Evolutionary conservation across 1,140 invertebrate species (phyloP).

Genomic region (Adoxophyes honmai): DNA sequence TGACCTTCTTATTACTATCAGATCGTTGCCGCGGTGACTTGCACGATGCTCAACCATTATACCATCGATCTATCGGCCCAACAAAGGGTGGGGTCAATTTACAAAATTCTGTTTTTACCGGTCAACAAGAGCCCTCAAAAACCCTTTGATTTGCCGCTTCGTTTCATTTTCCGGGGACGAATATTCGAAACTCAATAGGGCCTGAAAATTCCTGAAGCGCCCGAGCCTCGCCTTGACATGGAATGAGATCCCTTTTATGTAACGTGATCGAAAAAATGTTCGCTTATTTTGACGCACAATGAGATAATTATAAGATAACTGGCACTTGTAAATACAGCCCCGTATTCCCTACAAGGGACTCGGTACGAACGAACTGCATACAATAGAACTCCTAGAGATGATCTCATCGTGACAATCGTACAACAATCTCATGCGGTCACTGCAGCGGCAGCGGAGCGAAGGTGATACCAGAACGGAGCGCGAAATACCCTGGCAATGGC

Average conservation of each 20-base stretch:
- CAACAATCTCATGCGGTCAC: neutral
- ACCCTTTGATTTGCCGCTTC: conserved; percentile 71
- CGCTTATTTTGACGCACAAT: conserved; percentile 1
- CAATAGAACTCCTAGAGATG: neutral
- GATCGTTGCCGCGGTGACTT: too few relatives aligned
- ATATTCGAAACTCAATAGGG: conserved; percentile 49
- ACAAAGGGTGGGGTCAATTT: conserved; percentile 35
- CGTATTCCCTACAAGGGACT: too few relatives aligned
- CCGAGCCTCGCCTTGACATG: conserved; percentile 18
- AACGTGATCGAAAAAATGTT: conserved; percentile 5
- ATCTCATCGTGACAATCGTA: neutral
- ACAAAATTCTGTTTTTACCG: conserved; percentile 50
- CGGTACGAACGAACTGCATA: too few relatives aligned
- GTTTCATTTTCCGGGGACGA: conserved; percentile 60
- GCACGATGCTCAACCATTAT: neutral
- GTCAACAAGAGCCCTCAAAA: conserved; percentile 57
- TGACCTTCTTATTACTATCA: too few relatives aligned
- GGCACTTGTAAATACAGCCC: too few relatives aligned
- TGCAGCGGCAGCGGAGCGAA: neutral
- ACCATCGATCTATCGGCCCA: neutral
- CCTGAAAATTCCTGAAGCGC: conserved; percentile 52
- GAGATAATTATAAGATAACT: too few relatives aligned
- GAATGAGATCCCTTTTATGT: conserved; percentile 15
- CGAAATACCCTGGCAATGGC: conserved; percentile 22
- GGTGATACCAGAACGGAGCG: conserved; percentile 11